Percentiles rank a stretch among this genome's conserved stretches.
phyloP scores from a whole-genome alignment of 2,888 invertebrate species.

The Schizotus pectinicornis region DNA sequence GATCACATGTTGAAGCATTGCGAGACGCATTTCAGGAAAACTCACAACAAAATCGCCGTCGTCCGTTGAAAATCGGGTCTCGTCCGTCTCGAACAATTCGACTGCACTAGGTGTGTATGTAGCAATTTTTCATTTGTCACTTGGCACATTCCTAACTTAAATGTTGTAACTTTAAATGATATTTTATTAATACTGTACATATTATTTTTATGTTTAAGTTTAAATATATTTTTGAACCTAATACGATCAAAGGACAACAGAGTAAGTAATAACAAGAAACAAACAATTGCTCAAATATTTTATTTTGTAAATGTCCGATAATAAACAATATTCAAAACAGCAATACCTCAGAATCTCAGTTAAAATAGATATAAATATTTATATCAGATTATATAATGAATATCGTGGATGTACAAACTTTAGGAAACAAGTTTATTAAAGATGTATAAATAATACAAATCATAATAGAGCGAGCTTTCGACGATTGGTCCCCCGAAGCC shows the following conservation, averaged over 20 bases:
- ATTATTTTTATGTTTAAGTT: constrained; percentile 40
- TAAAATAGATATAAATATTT: constrained; percentile 57
- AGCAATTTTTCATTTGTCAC: constrained; percentile 43
- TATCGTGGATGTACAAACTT: constrained; percentile 57
- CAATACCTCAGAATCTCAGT: constrained; percentile 61
- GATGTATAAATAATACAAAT: constrained; percentile 36
- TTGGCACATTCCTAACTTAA: constrained; percentile 50
- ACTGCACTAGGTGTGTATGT: constrained; percentile 41
- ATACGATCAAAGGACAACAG: constrained; percentile 40
- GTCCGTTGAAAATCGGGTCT: background rate
- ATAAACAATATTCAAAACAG: constrained; percentile 56
- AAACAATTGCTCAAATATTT: constrained; percentile 46
- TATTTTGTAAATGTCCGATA: constrained; percentile 42
- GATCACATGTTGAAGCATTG: constrained; percentile 91
- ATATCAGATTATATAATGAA: constrained; percentile 56
- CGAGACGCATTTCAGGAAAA: constrained; percentile 77
- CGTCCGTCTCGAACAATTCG: constrained; percentile 10
- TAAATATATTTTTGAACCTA: constrained; percentile 26
- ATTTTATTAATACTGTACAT: constrained; percentile 47
- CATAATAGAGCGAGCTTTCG: constrained; percentile 16
- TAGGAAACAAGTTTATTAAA: constrained; percentile 48
- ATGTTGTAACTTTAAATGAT: constrained; percentile 42
- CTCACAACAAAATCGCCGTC: constrained; percentile 35
- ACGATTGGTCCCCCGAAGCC: constrained; percentile 12
- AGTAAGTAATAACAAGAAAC: constrained; percentile 38